Evolutionary conservation across 2,113 vertebrate species (phyloP), one percentile per base, ranked within the genome.

Genomic region (Amblyornis subalaris): DNA sequence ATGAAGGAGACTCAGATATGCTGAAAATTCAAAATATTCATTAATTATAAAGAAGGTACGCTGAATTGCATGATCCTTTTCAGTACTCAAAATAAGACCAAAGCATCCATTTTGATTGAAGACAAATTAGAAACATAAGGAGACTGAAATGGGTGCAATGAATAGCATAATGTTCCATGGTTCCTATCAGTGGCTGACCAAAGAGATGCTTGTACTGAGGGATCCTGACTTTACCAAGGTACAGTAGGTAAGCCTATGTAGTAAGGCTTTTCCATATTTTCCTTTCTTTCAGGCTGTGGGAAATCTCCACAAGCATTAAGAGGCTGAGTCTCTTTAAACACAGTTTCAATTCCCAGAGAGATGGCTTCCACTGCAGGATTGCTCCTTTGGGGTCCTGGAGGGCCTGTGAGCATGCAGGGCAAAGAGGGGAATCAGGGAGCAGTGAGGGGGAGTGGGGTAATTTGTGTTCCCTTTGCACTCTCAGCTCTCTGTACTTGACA

Each of bases 331-430:
- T 82, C 51, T 51, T 55, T 51, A 89, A 80, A 73, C 9, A 3
- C 8, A 58, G 17, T 74, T 51, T 66, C 55, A 54, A n/a, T 57
- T 77, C 75, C 55, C 19, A 50, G 62, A 40, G 58, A 73, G 38
- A 6, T 53, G 18, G 5, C 38, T 83, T 75, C 35, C 24, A 6
- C 12, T 26, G 17, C 25, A 75, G 14, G 22, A 45, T 19, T 70
- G 25, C 33, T 73, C 25, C 66, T 57, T 58, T 60, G 44, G 33
- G 26, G 54, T 91, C 44, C 31, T 31, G 14, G n/a, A 42, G 38
- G 33, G 48, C 26, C 4, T 0, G 3, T 2, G 9, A 60, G 12
- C 5, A 1, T 1, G 0, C 0, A 3, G 38, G n/a, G 35, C 58
- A 25, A 80, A 54, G 36, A 54, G 26, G 2, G 17, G 10, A 9